Percentiles rank a stretch among this genome's conserved stretches.
phyloP scores from a whole-genome alignment of 2,888 invertebrate genomes.

The Apotomis turbidana region DNA sequence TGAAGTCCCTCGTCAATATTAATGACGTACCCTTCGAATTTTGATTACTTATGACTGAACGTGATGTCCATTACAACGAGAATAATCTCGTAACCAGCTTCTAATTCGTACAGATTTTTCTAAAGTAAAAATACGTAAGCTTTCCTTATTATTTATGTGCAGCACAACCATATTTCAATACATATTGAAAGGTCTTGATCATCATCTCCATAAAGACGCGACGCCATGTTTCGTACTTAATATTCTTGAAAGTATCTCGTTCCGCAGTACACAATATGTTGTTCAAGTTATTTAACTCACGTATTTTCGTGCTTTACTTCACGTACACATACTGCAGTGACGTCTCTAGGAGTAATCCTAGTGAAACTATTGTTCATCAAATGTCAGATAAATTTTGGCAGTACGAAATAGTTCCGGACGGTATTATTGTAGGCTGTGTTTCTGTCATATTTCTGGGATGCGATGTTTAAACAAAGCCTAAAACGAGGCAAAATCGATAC shows the following conservation, averaged over 20 bases:
- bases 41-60: constrained; percentile 59
- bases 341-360: constrained; percentile 47
- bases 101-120: constrained; percentile 16
- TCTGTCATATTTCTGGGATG: constrained; percentile 55
- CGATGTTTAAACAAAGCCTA: constrained; percentile 68
- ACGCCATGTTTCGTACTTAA: constrained; percentile 30
- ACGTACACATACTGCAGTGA: constrained; percentile 48
- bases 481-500: constrained; percentile 78
- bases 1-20: constrained; percentile 56
- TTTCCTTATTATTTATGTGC: constrained; percentile 9
- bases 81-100: constrained; percentile 7
- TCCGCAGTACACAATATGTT: constrained; percentile 56
- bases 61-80: constrained; percentile 53
- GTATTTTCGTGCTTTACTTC: constrained; percentile 50
- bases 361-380: constrained; percentile 47
- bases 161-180: constrained; percentile 19
- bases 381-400: constrained; percentile 47
- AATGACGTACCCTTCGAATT: constrained; percentile 58
- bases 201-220: constrained; percentile 33
- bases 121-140: constrained; percentile 1
- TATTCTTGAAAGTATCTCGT: constrained; percentile 45
- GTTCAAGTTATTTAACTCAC: constrained; percentile 57
- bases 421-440: constrained; percentile 50
- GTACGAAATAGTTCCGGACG: constrained; percentile 30
- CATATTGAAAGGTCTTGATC: constrained; percentile 24